Evolutionary conservation across 92 coral and sea anemone genomes (phyloP), one percentile per base, ranked within the genome.

Genomic region (Epizoanthus stellaris): DNA sequence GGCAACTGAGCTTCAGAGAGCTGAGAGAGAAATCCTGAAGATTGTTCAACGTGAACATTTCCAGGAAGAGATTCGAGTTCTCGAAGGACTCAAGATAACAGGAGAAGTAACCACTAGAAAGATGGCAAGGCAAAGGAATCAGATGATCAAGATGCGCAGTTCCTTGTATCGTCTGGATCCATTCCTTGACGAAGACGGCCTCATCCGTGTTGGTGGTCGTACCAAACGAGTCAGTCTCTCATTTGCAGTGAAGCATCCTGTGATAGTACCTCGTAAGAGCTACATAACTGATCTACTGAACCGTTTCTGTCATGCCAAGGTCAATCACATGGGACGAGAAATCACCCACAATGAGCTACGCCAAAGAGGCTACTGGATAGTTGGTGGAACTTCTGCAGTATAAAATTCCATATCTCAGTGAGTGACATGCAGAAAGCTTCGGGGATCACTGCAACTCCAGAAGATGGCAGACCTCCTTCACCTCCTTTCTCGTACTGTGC

Each of bases 321-420:
- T 68, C 13, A 79, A 77, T 53, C 89, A 86, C 34, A 30, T 30
- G 34, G 34, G 34, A 30, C 34, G 34, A 0, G 34, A 1, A 0
- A 30, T 70, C 25, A 86, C 89, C 25, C 85, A 58, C 42, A 86
- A 86, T 20, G 85, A 86, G 76, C n/a, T 86, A 14, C 58, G 89
- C 12, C 84, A 67, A 38, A 85, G 84, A 75, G 88, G 88, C 14
- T 76, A 79, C 30, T 86, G 89, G 85, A 45, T 79, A 19, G 7
- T 79, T 43, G 80, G 85, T 40, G 89, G 85, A 23, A 45, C 85
- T 53, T 69, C 85, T n/a, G 80, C 85, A 7, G 83, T 74, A 60
- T n/a, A 70, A n/a, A 59, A 36, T 34, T 14, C 58, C 3, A 69
- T 80, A 69, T 80, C 89, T 0, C 84, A 66, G 69, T 76, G 84